Percentiles rank a stretch among this genome's conserved stretches.
phyloP scores from a whole-genome alignment of 1,140 invertebrate species.

The Drosophila auraria region DNA sequence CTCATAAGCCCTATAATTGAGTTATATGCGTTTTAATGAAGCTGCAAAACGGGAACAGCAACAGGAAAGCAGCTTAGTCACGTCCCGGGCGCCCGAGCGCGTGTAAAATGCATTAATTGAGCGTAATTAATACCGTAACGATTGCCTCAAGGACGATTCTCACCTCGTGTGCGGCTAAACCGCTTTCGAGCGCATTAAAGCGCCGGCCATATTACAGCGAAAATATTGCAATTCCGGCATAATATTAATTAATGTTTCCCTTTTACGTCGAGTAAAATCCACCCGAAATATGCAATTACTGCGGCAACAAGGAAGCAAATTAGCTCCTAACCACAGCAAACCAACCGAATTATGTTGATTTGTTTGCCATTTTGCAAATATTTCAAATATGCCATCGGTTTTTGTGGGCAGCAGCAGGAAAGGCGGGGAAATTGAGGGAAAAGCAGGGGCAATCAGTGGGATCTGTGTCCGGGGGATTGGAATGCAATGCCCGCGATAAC shows the following conservation, averaged over 20 bases:
- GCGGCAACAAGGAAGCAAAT: constrained; percentile 43
- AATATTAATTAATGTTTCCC: constrained; percentile 43
- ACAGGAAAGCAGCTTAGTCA: constrained; percentile 28
- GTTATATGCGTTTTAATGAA: constrained; percentile 69
- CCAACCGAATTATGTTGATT: constrained; percentile 65
- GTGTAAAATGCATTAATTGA: constrained; percentile 68
- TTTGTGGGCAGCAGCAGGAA: background rate
- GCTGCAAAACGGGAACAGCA: constrained; percentile 30
- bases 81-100: constrained; percentile 4
- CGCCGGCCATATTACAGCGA: background rate
- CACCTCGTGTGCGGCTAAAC: constrained; percentile 15
- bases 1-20: constrained; percentile 68
- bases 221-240: constrained; percentile 21
- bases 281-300: constrained; percentile 30
- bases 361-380: constrained; percentile 59
- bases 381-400: constrained; percentile 41
- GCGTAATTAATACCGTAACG: constrained; percentile 57
- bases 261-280: background rate
- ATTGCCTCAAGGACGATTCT: constrained; percentile 30
- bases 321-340: constrained; percentile 45
- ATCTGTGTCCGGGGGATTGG: constrained; percentile 4
- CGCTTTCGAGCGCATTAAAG: constrained; percentile 1
- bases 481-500: constrained; percentile 34
- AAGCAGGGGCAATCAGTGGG: background rate
- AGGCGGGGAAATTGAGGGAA: background rate